Evolutionary conservation across 2,113 vertebrate genomes (phyloP), one percentile per base, ranked within the genome.

Genomic region (Charadrius vociferus): DNA sequence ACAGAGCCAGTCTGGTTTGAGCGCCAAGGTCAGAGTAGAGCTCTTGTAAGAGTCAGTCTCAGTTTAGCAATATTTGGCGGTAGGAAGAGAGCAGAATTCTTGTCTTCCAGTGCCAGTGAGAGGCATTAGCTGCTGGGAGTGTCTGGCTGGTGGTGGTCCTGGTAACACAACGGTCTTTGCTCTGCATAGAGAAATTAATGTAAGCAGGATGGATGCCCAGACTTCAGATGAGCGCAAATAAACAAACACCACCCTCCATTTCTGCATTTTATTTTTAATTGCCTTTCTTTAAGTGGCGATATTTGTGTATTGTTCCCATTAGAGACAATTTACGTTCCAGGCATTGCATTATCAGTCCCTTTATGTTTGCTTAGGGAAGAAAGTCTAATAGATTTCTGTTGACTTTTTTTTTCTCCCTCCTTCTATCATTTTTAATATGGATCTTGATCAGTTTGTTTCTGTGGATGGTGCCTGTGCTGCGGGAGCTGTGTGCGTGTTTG

Each of bases 251-350:
- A 12, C 30, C 47, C 77, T 96, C 77, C 14, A 6, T 8, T 72
- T 77, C 88, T 86, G 37, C 94, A 56, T 91, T 95, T 92, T 41
- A 30, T 10, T 85, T 97, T 95, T 97, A 97, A 97, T 97, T 97
- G 96, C 93, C 83, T 97, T 96, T 81, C 92, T 96, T 93, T 97
- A 96, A 96, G 90, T 94, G 92, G 45, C 41, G 94, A 43, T 95
- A 96, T 97, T 96, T 97, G 96, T 96, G 77, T 84, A 74, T 95
- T 85, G 88, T 90, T 97, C 96, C 96, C 93, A 91, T 96, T 95
- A 96, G 96, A 95, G 94, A 88, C 93, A 93, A 97, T 97, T 97
- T 97, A 95, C 55, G 65, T 96, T 88, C 58, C 88, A 95, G 90
- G 87, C 93, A 24, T 91, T 41, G 24, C 90, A 82, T 97, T 96